A percentile compares a stretch with the other conserved stretches of the same genome.
Evolutionary conservation across 2,888 invertebrate genomes (phyloP).

Genomic region (Drosophila acutilabella): DNA sequence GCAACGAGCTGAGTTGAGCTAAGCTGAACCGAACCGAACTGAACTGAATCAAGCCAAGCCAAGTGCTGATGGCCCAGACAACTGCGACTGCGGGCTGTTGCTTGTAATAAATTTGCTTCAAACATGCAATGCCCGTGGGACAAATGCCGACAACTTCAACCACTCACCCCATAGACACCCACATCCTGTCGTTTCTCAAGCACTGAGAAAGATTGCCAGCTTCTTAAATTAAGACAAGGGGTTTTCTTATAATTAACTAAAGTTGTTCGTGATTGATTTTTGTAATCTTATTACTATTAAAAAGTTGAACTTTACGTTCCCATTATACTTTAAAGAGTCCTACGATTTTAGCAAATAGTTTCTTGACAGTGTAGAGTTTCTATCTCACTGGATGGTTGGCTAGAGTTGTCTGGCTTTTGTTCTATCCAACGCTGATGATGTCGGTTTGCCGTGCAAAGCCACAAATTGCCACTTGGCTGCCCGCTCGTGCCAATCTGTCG

Average conservation of each 20-base stretch:
- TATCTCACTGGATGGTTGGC: constrained; percentile 38
- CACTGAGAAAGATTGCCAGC: not conserved
- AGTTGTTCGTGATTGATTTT: too few species aligned
- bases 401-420: constrained; percentile 70
- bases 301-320: too few species aligned
- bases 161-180: constrained; percentile 18
- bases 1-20: constrained; percentile 25
- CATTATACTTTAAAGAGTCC: too few species aligned
- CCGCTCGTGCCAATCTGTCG: constrained; percentile 78
- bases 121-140: constrained; percentile 79
- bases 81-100: constrained; percentile 74
- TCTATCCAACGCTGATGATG: constrained; percentile 76
- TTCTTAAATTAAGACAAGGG: too few species aligned
- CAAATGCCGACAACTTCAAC: constrained; percentile 67
- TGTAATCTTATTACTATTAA: too few species aligned
- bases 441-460: constrained; percentile 79
- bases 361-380: constrained; percentile 17
- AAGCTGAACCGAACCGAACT: constrained; percentile 8
- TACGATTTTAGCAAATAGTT: too few species aligned
- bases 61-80: constrained; percentile 77
- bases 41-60: constrained; percentile 46
- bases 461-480: constrained; percentile 79
- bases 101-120: constrained; percentile 80
- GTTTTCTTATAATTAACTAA: too few species aligned
- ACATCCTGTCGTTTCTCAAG: constrained; percentile 1